These are phyloP conservation scores for Clarias fuscus DNA, from an alignment of 2,797 vertebrate species.

Conservation along the genomic window DNA sequence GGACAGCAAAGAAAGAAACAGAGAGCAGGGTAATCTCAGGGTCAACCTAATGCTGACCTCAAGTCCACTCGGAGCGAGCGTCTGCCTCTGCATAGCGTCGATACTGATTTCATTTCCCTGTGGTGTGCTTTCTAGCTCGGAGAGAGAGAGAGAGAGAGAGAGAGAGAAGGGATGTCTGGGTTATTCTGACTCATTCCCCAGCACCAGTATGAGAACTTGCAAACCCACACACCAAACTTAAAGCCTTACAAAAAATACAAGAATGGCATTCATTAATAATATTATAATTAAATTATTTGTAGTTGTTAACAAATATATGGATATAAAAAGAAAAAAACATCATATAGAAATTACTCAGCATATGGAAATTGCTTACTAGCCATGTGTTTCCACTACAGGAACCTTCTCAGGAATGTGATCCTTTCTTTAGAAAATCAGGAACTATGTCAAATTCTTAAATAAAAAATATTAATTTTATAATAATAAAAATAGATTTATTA, in stretches of 20 bases:
- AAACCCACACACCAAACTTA: neutral
- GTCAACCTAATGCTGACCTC: slow-evolving; percentile 39
- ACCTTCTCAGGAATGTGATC: neutral
- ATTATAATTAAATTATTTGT: neutral
- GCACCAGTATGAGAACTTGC: slow-evolving; percentile 38
- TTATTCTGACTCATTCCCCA: slow-evolving; percentile 68
- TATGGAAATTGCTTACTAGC: too few species aligned
- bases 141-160: neutral
- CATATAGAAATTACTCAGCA: too few species aligned
- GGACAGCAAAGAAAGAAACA: slow-evolving; percentile 35
- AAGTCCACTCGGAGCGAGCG: slow-evolving; percentile 21
- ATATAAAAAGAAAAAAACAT: neutral
- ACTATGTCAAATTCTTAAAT: neutral
- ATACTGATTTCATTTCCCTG: slow-evolving; percentile 28
- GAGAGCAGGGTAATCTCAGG: slow-evolving; percentile 38
- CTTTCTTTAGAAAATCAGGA: neutral
- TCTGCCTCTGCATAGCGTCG: slow-evolving; percentile 28
- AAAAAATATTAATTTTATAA: too few species aligned
- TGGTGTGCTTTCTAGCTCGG: neutral
- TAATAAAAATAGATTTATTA: too few species aligned
- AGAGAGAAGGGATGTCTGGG: slow-evolving; percentile 48
- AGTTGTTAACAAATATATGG: neutral
- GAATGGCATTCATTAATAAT: neutral
- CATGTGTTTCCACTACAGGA: neutral
- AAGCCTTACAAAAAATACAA: neutral